Percentiles rank a stretch among this genome's conserved stretches.
Conservation (phyloP, 2,113 vertebrate genomes). For the Aramus guarauna region DNA sequence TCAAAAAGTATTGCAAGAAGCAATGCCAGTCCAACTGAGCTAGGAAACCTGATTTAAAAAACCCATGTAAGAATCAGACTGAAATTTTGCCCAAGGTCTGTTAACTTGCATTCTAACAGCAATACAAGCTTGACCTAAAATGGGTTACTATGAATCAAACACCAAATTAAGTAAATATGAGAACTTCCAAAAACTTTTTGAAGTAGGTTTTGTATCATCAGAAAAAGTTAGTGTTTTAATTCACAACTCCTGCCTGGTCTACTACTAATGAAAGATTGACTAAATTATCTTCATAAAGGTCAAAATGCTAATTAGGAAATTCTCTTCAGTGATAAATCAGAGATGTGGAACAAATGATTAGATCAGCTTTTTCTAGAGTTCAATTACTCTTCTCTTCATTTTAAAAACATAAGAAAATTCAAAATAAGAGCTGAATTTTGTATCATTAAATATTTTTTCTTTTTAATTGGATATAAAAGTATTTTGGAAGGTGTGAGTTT, state of each 20-base stretch:
- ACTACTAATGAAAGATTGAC: conserved; percentile 56
- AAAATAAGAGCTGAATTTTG: background rate
- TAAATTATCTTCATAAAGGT: conserved; percentile 69
- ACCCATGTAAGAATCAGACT: background rate
- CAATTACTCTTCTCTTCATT: background rate
- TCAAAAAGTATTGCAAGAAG: background rate
- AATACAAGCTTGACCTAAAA: background rate
- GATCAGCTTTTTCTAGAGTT: conserved; percentile 35
- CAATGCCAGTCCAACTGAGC: background rate
- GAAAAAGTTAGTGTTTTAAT: background rate
- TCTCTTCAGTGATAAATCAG: conserved; percentile 56
- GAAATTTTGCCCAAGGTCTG: background rate
- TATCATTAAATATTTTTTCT: background rate
- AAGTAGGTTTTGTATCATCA: background rate
- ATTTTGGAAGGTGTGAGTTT: background rate
- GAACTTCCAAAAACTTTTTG: background rate
- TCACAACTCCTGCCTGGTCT: conserved; percentile 5
- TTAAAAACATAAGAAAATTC: background rate
- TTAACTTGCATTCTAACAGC: background rate
- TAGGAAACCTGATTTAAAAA: background rate
- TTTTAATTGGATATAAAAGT: background rate
- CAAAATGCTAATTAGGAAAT: conserved; percentile 68
- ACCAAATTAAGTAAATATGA: background rate
- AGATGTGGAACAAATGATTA: conserved; percentile 50
- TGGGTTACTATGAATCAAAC: background rate